These are phyloP conservation scores for Brachymystax lenok DNA, from an alignment of 2,797 vertebrate genomes.

Conservation along the genomic window DNA sequence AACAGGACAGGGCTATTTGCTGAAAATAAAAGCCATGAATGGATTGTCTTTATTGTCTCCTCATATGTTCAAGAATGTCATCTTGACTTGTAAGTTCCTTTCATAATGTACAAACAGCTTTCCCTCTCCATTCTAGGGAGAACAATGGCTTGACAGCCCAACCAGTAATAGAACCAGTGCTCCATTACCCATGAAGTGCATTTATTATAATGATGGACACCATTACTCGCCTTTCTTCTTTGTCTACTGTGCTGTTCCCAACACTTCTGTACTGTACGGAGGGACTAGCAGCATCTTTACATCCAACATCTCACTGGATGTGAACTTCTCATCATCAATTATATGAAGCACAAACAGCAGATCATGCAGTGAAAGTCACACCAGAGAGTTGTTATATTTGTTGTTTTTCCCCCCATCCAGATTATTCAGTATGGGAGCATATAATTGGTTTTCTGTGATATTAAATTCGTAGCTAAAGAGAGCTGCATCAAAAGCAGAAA, in stretches of 20 bases:
- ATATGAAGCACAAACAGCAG: conserved; percentile 1
- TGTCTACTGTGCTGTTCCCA: conserved; percentile 55
- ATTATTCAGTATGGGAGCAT: conserved; percentile 62
- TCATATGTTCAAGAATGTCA: conserved; percentile 49
- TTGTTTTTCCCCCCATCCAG: conserved; percentile 33
- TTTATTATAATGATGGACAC: conserved; percentile 68
- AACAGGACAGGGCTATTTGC: conserved; percentile 22
- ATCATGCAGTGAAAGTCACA: conserved; percentile 7
- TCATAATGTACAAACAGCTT: conserved; percentile 50
- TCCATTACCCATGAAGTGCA: conserved; percentile 68
- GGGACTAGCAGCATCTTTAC: background rate
- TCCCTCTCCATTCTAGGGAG: conserved; percentile 33
- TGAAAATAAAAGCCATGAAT: conserved; percentile 56
- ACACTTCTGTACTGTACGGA: conserved; percentile 50
- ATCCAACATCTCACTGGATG: background rate
- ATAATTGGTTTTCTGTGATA: conserved; percentile 70
- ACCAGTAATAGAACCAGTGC: conserved; percentile 59
- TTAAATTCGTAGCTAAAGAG: conserved; percentile 72
- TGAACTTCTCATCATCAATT: background rate
- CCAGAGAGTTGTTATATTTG: conserved; percentile 28
- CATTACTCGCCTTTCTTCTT: conserved; percentile 64
- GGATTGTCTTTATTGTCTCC: conserved; percentile 51
- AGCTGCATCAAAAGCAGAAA: conserved; percentile 73
- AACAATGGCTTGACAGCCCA: conserved; percentile 49
- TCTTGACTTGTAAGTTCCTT: conserved; percentile 63